Evolutionary conservation across 2,113 vertebrate species (phyloP), one percentile per base, ranked within the genome.

Genomic region (Nerophis ophidion): DNA sequence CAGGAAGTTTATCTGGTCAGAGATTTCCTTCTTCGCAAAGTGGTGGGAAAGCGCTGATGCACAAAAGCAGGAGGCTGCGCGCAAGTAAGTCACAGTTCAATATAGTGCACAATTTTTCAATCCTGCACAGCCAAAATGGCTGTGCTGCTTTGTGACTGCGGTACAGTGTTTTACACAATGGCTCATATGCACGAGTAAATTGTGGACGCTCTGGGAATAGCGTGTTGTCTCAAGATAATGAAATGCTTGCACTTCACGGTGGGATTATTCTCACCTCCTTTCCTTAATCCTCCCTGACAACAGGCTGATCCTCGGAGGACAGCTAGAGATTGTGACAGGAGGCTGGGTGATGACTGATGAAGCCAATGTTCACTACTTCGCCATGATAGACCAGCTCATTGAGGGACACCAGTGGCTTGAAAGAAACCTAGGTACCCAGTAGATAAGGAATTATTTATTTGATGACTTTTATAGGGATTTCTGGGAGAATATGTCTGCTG

Each of bases 271-370:
- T 72, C 59, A 80, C 75, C 70, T 79, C 65, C 48, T 45, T 68
- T 63, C 70, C 72, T 68, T 64, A 76, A 84, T 73, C 73, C 53
- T 77, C 64, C 80, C 56, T 75, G 57, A 82, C 66, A 48, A 69
- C 76, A 90, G 87, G 58, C 76, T 90, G 53, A 87, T 92, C 75
- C 85, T 78, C 4, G 92, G 83, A 0, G 97, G 95, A 60, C 97
- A 99, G 86, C 85, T 99, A 44, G 97, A 99, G 89, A 96, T 99
- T 35, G 94, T 93, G 17, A 97, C 96, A 0, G 97, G 97, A 1
- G 97, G 97, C 63, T 99, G 97, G 97, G 97, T 99, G 61, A 99
- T 99, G 97, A 91, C 96, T 0, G 97, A 99, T 0, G 97, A 99
- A 82, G 97, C 97, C 73, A 99, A 91, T 48, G 91, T 85, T 71